Evolutionary conservation across 2,888 invertebrate genomes (phyloP), one percentile per base, ranked within the genome.

Genomic region (Hyles lineata): DNA sequence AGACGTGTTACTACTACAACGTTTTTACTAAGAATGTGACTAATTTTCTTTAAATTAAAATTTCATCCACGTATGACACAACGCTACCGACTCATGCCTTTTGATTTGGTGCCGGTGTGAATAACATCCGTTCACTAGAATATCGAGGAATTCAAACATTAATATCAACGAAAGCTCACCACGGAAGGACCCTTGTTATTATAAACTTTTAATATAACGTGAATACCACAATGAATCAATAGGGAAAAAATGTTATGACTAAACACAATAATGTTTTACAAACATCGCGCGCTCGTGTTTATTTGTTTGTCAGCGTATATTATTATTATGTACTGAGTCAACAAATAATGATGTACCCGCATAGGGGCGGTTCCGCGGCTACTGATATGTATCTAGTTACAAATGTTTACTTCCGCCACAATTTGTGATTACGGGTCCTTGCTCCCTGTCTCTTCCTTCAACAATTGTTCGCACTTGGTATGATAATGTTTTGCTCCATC

Each of bases 11-110:
- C 62, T 55, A 32, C 60, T 55, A 50, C 25, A 62, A 70, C 62
- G 23, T 35, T 74, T 78, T 74, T 75, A 35, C 73, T 73, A 74
- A 52, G 74, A 76, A 81, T 11, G 74, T 82, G 83, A 82, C 74
- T 79, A 82, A 82, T 76, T 70, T 75, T 73, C 61, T 32, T 62
- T 32, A 70, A 73, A 43, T 15, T 43, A 73, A 67, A 76, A 76
- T 74, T 75, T 71, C 23, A 71, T 32, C 71, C 75, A 77, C 50
- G 72, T 76, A 76, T 73, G 73, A 73, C 70, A 70, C 70, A 62
- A 70, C 35, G 70, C 61, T 62, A 60, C 32, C 32, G 21, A 52
- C 62, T 58, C 61, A 70, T 61, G 61, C 61, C 58, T 70, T 63
- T 62, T 35, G 32, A 62, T 70, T 73, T 35, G 58, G 58, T 8